phyloP scores from a whole-genome alignment of 2,797 vertebrate species.

The Buphagus erythrorhynchus region DNA sequence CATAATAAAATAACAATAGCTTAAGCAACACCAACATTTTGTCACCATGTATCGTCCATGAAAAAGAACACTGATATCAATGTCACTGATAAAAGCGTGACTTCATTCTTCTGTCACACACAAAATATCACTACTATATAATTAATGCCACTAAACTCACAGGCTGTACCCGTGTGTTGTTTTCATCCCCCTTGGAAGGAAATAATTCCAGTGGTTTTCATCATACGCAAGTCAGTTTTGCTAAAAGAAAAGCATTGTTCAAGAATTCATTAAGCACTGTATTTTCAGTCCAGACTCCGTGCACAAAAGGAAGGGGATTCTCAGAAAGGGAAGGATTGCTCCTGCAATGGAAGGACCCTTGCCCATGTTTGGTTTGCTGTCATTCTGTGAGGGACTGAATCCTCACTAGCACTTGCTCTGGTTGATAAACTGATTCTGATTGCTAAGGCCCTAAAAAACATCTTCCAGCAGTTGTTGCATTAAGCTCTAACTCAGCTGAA shows the following conservation, averaged over 20 bases:
- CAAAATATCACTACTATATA: not conserved
- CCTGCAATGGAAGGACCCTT: not conserved
- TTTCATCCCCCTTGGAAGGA: not conserved
- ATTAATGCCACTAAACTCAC: slow-evolving; percentile 16
- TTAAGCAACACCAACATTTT: slow-evolving; percentile 29
- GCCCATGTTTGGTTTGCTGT: not conserved
- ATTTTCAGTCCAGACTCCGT: not conserved
- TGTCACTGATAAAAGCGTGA: not conserved
- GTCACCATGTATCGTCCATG: not conserved
- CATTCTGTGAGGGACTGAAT: not conserved
- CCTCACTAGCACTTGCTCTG: not conserved
- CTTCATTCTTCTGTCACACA: slow-evolving; percentile 24
- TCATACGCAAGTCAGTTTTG: not conserved
- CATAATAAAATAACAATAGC: not conserved
- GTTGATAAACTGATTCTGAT: not conserved
- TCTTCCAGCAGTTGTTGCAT: not conserved
- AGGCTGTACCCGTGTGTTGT: not conserved
- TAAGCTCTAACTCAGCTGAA: not conserved
- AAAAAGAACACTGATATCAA: not conserved
- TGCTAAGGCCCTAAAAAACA: not conserved
- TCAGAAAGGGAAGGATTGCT: not conserved
- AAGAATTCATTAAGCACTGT: not conserved
- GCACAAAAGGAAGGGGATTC: not conserved
- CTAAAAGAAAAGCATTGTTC: not conserved
- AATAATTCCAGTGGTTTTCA: not conserved